Evolutionary conservation across 2,113 vertebrate species (phyloP).

Genomic region (Myotis brandtii): DNA sequence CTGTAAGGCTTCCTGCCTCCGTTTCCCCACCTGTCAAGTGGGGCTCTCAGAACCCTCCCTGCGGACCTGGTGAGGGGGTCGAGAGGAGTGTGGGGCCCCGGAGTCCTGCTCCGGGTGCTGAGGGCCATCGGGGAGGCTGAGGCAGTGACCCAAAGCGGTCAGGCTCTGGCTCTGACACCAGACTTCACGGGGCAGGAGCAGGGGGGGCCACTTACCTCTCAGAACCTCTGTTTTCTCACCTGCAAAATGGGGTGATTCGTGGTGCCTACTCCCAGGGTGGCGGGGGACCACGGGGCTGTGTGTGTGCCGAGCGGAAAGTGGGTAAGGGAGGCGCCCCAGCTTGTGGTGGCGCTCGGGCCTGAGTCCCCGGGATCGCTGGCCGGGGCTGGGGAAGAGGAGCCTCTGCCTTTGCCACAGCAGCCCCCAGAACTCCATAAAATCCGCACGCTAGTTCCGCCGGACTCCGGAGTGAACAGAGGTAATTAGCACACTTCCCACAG

Average conservation of each 20-base stretch:
- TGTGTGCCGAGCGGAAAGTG: rapidly evolving
- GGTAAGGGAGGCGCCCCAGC: neutral
- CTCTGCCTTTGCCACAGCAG: neutral
- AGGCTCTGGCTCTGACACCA: neutral
- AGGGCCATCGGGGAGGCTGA: rapidly evolving
- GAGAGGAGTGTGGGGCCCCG: neutral
- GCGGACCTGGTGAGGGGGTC: neutral
- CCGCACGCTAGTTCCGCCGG: neutral
- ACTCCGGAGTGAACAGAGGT: constrained; percentile 33
- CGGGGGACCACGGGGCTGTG: neutral
- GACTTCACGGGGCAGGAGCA: neutral
- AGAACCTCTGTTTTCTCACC: neutral
- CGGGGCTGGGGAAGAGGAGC: rapidly evolving
- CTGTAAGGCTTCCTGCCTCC: neutral
- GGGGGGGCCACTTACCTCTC: rapidly evolving
- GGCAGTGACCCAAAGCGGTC: rapidly evolving
- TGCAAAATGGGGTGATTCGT: neutral
- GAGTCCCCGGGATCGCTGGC: rapidly evolving
- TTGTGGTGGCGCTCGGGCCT: rapidly evolving
- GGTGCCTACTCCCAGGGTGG: neutral
- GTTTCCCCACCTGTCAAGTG: neutral
- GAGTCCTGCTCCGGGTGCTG: neutral
- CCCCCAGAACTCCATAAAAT: constrained; percentile 72
- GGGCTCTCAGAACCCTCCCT: neutral
- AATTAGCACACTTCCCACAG: constrained; percentile 78